phyloP scores from a whole-genome alignment of 2,888 invertebrate genomes.

The Copidosoma aretas region DNA sequence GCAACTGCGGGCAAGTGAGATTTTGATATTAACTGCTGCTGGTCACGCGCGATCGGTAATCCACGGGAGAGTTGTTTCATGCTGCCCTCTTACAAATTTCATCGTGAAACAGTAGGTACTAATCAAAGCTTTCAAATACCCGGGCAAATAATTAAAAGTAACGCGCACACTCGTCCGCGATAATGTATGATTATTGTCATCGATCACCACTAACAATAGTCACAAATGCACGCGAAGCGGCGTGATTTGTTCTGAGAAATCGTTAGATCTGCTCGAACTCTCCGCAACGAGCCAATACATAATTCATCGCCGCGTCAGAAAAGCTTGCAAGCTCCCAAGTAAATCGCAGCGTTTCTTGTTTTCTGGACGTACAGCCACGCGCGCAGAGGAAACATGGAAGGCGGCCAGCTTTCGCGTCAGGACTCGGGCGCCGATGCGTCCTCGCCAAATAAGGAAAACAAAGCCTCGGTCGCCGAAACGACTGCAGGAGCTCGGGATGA shows the following conservation, averaged over 20 bases:
- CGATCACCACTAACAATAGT: too few relatives aligned
- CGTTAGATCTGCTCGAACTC: too few relatives aligned
- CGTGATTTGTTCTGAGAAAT: too few relatives aligned
- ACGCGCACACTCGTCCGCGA: too few relatives aligned
- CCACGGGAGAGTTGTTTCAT: neutral
- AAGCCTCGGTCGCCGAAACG: neutral
- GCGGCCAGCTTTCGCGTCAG: constrained; percentile 10
- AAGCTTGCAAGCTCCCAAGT: too few relatives aligned
- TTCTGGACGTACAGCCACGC: too few relatives aligned
- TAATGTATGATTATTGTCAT: too few relatives aligned
- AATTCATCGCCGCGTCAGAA: too few relatives aligned
- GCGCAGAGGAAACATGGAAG: constrained; percentile 15
- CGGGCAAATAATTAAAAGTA: neutral
- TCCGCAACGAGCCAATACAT: too few relatives aligned
- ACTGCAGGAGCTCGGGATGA: neutral
- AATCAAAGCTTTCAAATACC: neutral
- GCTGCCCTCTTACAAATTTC: constrained; percentile 11
- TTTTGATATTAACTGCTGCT: constrained; percentile 16
- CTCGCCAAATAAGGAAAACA: neutral
- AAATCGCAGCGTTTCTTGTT: neutral
- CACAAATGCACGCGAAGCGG: too few relatives aligned
- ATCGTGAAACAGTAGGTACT: too few relatives aligned
- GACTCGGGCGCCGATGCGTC: neutral
- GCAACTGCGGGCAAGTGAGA: neutral
- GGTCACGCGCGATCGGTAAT: constrained; percentile 1